Evolutionary conservation across 1,140 invertebrate species (phyloP), one percentile per base, ranked within the genome.

Genomic region (Temnothorax longispinosus): DNA sequence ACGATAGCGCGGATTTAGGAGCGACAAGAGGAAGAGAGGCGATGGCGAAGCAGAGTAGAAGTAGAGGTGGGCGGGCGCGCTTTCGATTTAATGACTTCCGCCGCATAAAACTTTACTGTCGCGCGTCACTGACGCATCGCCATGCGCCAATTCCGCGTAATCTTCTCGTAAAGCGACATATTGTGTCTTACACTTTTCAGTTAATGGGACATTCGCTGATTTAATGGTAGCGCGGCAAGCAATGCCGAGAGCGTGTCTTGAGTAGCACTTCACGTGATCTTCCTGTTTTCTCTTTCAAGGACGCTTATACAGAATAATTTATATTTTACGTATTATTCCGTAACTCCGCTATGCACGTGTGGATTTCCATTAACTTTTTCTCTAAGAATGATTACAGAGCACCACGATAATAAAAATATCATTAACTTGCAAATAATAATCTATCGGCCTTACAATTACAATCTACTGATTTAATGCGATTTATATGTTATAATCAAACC

Each of bases 11-110:
- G 76, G 56, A 89, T 90, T 90, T 87, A 76, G 52, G 58, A 41
- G 78, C n/a, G 54, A 74, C 52, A 58, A 72, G 69, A 54, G 80
- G 32, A 11, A 72, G 35, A 50, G 54, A 38, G 11, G 11, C 21
- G 15, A 3, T 4, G 38, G 27, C 13, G 6, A 3, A n/a, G 21
- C n/a, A 18, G 58, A 11, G 6, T 74, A 7, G 58, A 35, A 18
- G 5, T 11, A 8, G 11, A 7, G 7, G 60, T 1, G n/a, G 4
- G 4, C 18, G 21, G 18, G 56, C 47, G 78, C 50, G 41, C 60
- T 74, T 87, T 50, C 54, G 72, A 85, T 71, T 90, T 90, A 90
- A 90, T 60, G 88, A 84, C 80, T 87, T 47, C 13, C 74, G 78
- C 38, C 54, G 44, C 35, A 71, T 80, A 60, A 71, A 85, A 78